Conservation (phyloP, 2,797 vertebrate genomes). For the Hirundo rustica region DNA sequence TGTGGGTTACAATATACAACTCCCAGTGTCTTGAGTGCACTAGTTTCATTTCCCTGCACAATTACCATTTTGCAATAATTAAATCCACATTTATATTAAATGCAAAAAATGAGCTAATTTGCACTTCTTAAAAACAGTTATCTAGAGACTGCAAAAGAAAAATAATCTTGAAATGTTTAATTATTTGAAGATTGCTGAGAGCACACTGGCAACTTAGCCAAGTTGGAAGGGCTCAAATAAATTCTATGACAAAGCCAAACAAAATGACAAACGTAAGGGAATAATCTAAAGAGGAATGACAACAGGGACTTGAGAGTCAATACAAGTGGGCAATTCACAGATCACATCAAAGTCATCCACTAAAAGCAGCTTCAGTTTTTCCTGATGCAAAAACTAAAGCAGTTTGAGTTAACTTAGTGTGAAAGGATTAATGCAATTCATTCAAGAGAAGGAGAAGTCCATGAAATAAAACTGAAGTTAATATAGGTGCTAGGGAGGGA, state of each 20-base stretch:
- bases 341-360: background rate
- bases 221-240: background rate
- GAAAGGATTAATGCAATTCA: background rate
- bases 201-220: background rate
- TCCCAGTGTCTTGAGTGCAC: background rate
- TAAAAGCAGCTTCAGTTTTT: background rate
- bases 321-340: background rate
- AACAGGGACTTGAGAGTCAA: background rate
- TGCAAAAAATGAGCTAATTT: background rate
- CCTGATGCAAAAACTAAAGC: background rate
- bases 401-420: background rate
- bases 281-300: background rate
- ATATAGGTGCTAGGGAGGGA: background rate
- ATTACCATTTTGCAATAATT: background rate
- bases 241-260: background rate
- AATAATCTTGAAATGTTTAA: background rate
- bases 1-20: fast-evolving
- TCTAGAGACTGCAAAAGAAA: background rate
- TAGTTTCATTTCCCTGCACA: background rate
- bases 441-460: background rate
- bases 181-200: background rate
- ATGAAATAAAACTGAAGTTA: background rate
- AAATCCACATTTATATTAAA: background rate
- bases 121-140: background rate
- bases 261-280: background rate